Evolutionary conservation across 2,113 vertebrate genomes (phyloP), one percentile per base, ranked within the genome.

Genomic region (Mormyrus lacerda): DNA sequence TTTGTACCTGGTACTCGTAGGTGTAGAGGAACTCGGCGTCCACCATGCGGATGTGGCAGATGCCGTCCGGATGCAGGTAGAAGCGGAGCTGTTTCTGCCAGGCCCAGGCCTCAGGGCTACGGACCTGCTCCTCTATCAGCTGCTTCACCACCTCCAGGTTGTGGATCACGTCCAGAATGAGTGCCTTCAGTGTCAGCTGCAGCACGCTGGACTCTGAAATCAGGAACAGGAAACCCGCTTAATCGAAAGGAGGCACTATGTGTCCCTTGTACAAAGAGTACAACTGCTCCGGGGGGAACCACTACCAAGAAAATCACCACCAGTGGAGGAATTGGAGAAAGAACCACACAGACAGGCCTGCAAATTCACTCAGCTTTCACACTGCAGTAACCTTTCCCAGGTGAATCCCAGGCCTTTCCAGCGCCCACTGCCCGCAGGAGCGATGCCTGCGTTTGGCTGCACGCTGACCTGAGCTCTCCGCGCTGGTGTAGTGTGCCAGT

Each of bases 21-120:
- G 98, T 99, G 90, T 99, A 99, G 84, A 95, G 96, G 92, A 99
- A 97, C 51, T 97, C 96, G 13, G 97, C 97, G 92, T 99, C 98
- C 89, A 99, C 98, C 98, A 99, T 99, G 58, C 97, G 96, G 91
- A 98, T 91, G 9, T 92, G 94, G 92, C 98, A 99, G 89, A 93
- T 94, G 61, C 96, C 94, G 87, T 98, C 95, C 44, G 90, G 21
- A 45, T 94, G 95, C 96, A 99, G 96, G 91, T 98, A 99, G 92
- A 99, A 99, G 83, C 98, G 97, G 47, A 99, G 95, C 94, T 98
- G 97, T 88, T 98, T 99, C 92, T 96, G 97, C 98, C 98, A 99
- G 90, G 93, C 92, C 98, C 98, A 99, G 91, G 97, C 96, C 3
- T 98, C 97, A 35, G 87, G 89, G 90, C 45, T 94, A 88, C 92